Evolutionary conservation across 2,888 invertebrate species (phyloP).

Genomic region (Agrotis clavis): DNA sequence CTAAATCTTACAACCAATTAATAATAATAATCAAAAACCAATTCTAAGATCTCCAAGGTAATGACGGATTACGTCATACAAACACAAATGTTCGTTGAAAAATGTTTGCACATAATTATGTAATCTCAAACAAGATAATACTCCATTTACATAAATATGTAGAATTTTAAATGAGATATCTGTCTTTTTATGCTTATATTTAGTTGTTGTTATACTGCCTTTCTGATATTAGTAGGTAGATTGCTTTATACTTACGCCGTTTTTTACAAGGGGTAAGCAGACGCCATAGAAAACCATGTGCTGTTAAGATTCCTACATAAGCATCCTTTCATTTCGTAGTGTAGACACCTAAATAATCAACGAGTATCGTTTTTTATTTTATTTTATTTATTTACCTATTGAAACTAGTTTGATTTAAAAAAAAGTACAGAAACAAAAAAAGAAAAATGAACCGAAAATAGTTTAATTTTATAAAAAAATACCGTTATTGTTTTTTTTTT

Average conservation of each 20-base stretch:
- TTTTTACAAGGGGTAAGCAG: neutral
- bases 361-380: too few relatives aligned
- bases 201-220: neutral
- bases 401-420: too few relatives aligned
- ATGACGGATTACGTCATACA: slow-evolving; percentile 15
- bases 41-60: slow-evolving; percentile 22
- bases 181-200: slow-evolving; percentile 29
- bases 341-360: neutral
- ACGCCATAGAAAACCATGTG: neutral
- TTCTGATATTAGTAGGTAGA: neutral
- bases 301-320: neutral
- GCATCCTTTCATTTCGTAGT: too few relatives aligned
- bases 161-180: slow-evolving; percentile 3
- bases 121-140: slow-evolving; percentile 26
- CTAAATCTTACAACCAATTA: slow-evolving; percentile 19
- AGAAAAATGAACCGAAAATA: too few relatives aligned
- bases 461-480: too few relatives aligned
- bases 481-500: too few relatives aligned
- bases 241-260: neutral
- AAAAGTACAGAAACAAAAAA: too few relatives aligned
- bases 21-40: slow-evolving; percentile 20
- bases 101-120: slow-evolving; percentile 33
- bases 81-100: slow-evolving; percentile 2
- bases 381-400: too few relatives aligned
- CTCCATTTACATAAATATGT: slow-evolving; percentile 25